A percentile compares a stretch with the other conserved stretches of the same genome.
Evolutionary conservation across 2,113 vertebrate genomes (phyloP).

Genomic region (Myrmophylax atrothorax): DNA sequence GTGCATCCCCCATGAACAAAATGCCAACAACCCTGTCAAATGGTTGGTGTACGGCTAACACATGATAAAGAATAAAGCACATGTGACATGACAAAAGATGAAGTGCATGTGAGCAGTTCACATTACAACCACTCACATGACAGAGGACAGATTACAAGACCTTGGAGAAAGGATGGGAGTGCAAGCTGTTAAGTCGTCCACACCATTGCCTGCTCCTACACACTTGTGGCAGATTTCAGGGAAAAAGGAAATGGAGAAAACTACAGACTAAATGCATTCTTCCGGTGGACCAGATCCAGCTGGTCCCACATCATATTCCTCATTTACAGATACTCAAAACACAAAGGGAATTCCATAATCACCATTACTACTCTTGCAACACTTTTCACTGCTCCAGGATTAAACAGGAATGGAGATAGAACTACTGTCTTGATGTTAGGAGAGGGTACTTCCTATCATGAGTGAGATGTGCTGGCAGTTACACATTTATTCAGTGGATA

Average conservation of each 20-base stretch:
- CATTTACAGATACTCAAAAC: neutral
- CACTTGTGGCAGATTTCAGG: neutral
- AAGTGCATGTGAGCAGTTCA: rapidly evolving
- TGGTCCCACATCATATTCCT: neutral
- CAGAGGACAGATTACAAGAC: neutral
- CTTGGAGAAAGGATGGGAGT: neutral
- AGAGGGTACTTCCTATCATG: neutral
- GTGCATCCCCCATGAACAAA: neutral
- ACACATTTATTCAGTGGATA: neutral
- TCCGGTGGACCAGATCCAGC: neutral
- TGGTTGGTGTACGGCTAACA: neutral
- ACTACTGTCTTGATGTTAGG: neutral
- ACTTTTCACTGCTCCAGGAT: neutral
- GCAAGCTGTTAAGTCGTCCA: neutral
- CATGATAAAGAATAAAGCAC: neutral
- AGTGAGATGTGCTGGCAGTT: neutral
- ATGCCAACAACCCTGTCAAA: neutral
- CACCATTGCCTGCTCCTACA: neutral
- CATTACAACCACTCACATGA: neutral
- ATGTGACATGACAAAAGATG: neutral
- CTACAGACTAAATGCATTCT: neutral
- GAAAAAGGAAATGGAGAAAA: neutral
- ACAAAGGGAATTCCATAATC: neutral
- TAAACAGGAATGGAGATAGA: neutral
- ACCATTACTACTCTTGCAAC: neutral